Evolutionary conservation across 1,140 invertebrate species (phyloP).

Genomic region (Himalopsyche phryganea): DNA sequence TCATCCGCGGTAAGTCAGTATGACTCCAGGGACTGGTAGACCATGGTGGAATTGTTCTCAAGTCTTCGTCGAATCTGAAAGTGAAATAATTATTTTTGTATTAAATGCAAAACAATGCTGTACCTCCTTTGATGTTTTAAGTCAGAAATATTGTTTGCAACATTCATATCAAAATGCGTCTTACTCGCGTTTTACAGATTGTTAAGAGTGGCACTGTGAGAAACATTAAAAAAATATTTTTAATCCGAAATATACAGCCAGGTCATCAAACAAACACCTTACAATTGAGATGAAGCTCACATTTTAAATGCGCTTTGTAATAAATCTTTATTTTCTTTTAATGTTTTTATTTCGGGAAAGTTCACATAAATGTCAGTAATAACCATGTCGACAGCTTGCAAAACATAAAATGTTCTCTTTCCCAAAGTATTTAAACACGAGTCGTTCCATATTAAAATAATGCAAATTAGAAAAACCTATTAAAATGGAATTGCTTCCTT

Average conservation of each 20-base stretch:
- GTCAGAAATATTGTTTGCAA: too few species aligned
- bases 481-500: too few species aligned
- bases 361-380: conserved; percentile 3
- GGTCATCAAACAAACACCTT: background rate
- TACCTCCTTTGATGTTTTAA: too few species aligned
- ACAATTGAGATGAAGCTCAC: background rate
- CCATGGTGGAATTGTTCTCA: conserved; percentile 73
- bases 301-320: conserved; percentile 6
- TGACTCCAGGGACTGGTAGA: conserved; percentile 73
- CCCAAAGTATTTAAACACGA: too few species aligned
- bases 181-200: too few species aligned
- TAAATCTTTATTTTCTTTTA: background rate
- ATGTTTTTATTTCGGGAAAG: background rate
- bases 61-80: conserved; percentile 60
- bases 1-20: conserved; percentile 77
- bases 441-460: too few species aligned
- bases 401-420: too few species aligned
- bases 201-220: too few species aligned
- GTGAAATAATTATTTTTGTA: conserved; percentile 3
- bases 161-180: too few species aligned
- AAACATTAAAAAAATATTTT: too few species aligned
- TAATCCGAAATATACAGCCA: too few species aligned
- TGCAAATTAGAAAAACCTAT: too few species aligned
- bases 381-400: conserved; percentile 4
- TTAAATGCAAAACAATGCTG: background rate